Percentiles rank a stretch among this genome's conserved stretches.
Conservation (phyloP, 2,113 vertebrate species). For the Apodemus sylvaticus region DNA sequence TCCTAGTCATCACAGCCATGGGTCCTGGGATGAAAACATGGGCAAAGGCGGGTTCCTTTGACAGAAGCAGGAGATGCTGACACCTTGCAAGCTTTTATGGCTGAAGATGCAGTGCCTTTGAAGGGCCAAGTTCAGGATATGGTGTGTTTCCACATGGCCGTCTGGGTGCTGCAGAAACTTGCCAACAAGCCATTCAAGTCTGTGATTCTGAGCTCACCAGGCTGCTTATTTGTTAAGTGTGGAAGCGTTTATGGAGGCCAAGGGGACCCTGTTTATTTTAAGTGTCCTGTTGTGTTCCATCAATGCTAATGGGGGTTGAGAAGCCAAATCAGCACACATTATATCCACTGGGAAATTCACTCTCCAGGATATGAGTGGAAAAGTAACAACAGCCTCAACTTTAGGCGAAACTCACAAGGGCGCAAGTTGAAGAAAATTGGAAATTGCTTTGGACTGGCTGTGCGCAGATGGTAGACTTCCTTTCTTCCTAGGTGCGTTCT, state of each 20-base stretch:
- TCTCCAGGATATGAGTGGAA: constrained; percentile 62
- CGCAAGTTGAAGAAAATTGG: neutral
- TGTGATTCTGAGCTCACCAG: constrained; percentile 45
- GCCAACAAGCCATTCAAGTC: neutral
- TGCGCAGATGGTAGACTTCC: constrained; percentile 11
- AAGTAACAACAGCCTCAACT: neutral
- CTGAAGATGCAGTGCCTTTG: neutral
- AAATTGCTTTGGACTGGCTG: constrained; percentile 38
- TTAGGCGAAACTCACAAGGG: neutral
- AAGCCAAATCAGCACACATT: constrained; percentile 76
- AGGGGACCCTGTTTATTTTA: constrained; percentile 69
- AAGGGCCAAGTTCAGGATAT: neutral
- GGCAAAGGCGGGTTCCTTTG: too few relatives aligned
- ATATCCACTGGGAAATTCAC: constrained; percentile 73
- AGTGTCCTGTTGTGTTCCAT: constrained; percentile 78
- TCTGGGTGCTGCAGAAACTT: neutral
- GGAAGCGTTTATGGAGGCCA: constrained; percentile 69
- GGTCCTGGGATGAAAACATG: neutral
- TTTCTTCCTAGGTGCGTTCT: neutral
- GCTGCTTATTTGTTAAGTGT: constrained; percentile 57
- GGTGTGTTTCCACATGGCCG: neutral
- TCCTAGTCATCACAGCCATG: neutral
- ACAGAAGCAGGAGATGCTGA: neutral
- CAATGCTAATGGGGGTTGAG: constrained; percentile 73
- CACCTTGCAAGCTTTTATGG: neutral